Percentiles rank a stretch among this genome's conserved stretches.
Evolutionary conservation across 1,140 invertebrate genomes (phyloP).

Genomic region (Aricia agestis): DNA sequence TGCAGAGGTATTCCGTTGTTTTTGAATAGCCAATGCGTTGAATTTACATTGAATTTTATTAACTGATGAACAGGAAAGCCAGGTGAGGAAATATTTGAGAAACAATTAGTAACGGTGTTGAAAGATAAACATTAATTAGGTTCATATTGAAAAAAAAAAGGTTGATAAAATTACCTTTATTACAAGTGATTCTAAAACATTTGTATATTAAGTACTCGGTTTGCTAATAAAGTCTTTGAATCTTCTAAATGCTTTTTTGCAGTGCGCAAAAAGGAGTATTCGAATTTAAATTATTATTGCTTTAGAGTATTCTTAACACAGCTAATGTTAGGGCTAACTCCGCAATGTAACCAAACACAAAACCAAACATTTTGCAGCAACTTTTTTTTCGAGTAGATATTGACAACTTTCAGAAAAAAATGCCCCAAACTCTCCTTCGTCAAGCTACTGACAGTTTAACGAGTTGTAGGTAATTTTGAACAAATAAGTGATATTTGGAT

Average conservation of each 20-base stretch:
- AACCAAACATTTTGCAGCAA: no score
- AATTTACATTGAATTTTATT: conserved; percentile 38
- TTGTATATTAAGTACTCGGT: no score
- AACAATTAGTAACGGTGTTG: not conserved
- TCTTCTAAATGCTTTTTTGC: no score
- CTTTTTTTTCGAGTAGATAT: no score
- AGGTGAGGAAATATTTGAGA: conserved; percentile 6
- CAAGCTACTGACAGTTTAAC: not conserved
- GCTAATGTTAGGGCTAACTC: no score
- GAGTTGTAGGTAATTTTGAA: not conserved
- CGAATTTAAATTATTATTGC: no score
- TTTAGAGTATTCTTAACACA: no score
- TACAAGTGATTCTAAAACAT: no score
- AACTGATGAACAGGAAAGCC: conserved; percentile 17
- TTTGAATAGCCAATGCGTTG: conserved; percentile 37
- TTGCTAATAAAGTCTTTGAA: no score
- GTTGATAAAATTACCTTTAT: no score
- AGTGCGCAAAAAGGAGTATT: no score
- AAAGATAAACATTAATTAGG: not conserved
- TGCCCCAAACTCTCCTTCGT: not conserved
- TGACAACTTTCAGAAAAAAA: not conserved
- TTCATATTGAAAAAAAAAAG: not conserved
- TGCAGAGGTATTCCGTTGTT: conserved; percentile 48
- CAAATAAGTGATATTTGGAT: conserved; percentile 9
- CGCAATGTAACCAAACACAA: no score